Conservation (phyloP, 2,113 vertebrate species). For the Bufo gargarizans region DNA sequence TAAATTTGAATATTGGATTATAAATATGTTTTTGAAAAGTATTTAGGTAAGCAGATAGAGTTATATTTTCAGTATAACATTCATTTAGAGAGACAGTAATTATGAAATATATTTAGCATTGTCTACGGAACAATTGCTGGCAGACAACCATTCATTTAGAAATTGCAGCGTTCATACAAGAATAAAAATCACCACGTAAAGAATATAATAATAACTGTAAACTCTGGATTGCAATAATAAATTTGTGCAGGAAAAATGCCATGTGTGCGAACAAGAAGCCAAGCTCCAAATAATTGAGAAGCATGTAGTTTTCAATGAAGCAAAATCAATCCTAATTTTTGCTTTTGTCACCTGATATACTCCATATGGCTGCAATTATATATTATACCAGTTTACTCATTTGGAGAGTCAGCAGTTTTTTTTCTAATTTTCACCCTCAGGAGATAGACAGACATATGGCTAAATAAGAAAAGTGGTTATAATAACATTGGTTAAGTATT, state of each 20-base stretch:
- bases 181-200: slow-evolving; percentile 38
- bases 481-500: slow-evolving; percentile 8
- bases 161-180: slow-evolving; percentile 26
- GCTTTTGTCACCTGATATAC: slow-evolving; percentile 50
- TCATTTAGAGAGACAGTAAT: slow-evolving; percentile 26
- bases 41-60: slow-evolving; percentile 12
- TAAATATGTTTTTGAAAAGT: slow-evolving; percentile 4
- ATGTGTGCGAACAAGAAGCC: slow-evolving; percentile 29
- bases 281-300: slow-evolving; percentile 47
- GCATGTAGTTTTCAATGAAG: slow-evolving; percentile 16
- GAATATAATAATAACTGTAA: slow-evolving; percentile 44
- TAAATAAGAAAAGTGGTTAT: slow-evolving; percentile 34
- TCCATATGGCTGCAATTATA: slow-evolving; percentile 56
- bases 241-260: slow-evolving; percentile 39
- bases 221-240: slow-evolving; percentile 24
- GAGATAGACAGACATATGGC: slow-evolving; percentile 53
- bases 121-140: slow-evolving; percentile 39
- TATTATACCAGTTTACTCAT: slow-evolving; percentile 43
- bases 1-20: neutral
- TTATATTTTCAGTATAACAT: slow-evolving; percentile 3
- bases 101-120: slow-evolving; percentile 21
- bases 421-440: slow-evolving; percentile 26
- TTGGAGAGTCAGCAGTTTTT: slow-evolving; percentile 51
- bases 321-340: slow-evolving; percentile 54
- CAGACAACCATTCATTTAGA: slow-evolving; percentile 14